These are phyloP conservation scores for Pholis gunnellus DNA, from an alignment of 2,113 vertebrate species.

Conservation along the genomic window DNA sequence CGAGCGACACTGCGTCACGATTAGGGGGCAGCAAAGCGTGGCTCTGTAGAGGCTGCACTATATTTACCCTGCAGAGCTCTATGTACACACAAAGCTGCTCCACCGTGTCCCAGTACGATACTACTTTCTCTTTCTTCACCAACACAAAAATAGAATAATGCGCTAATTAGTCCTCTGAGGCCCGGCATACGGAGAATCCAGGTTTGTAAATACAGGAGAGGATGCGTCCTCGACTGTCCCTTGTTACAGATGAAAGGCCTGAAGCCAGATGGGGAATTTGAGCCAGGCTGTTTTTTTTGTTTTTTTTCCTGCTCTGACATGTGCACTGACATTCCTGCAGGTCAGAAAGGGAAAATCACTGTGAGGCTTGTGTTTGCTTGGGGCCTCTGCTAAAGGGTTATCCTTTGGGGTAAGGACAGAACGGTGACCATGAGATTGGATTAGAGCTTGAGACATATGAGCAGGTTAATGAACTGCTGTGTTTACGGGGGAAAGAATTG, in stretches of 20 bases:
- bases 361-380: constrained; percentile 35
- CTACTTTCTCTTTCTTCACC: constrained; percentile 53
- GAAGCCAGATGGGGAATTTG: constrained; percentile 51
- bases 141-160: constrained; percentile 66
- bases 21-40: constrained; percentile 19
- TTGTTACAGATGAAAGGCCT: constrained; percentile 55
- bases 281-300: constrained; percentile 21
- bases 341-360: constrained; percentile 35
- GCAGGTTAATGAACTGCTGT: constrained; percentile 30
- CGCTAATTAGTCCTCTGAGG: constrained; percentile 75
- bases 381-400: constrained; percentile 35
- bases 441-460: neutral
- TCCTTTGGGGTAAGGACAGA: constrained; percentile 27
- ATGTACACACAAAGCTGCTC: constrained; percentile 51
- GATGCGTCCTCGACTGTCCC: constrained; percentile 56
- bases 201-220: constrained; percentile 64
- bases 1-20: neutral
- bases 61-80: constrained; percentile 64
- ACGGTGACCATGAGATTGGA: neutral
- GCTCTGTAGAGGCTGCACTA: constrained; percentile 32
- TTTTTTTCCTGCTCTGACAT: constrained; percentile 8
- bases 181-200: constrained; percentile 43
- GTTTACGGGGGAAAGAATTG: neutral
- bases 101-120: constrained; percentile 37
- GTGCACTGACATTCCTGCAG: constrained; percentile 51